Evolutionary conservation across 1,140 invertebrate genomes (phyloP), one percentile per base, ranked within the genome.

Genomic region (Drosophila bocki): DNA sequence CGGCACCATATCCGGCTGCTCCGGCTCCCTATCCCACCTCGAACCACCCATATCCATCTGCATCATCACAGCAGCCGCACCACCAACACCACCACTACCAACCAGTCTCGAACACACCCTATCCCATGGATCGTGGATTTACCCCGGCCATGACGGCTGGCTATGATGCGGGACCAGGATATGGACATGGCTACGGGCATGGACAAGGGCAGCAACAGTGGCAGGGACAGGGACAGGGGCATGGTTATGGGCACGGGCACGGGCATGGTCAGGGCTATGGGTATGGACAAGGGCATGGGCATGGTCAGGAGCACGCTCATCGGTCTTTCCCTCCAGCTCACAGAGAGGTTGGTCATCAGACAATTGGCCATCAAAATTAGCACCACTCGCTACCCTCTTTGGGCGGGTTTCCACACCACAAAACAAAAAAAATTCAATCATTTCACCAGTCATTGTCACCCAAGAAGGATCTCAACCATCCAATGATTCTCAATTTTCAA

Each of bases 321-420:
- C 85, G 63, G 62, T 65, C 74, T 67, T 67, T 61, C 74, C 53
- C 48, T 17, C 26, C 76, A 75, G 82, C 65, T 68, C 60, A 67
- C 37, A 86, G 74, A 91, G 85, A 90, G 85, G 85, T 90, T 90
- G 70, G 83, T 87, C 67, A 57, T 78, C 56, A 50, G 13, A 22
- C 39, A 56, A 42, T 32, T 47, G 61, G 17, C 39, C 17, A 70
- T 33, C 5, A 39, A 15, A 3, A 39, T 39, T 8, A 22, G 39
- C 62, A 54, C 5, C 32, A 44, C 11, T 45, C n/a, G 9, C 35
- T 58, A 11, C 39, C 11, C n/a, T 11, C 26, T 13, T 32, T 4
- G 15, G 47, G 47, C 12, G 13, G 26, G 19, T 13, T 33, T 71
- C 12, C 15, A 8, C 19, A 32, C 12, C 15, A 15, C 15, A 33